phyloP scores from a whole-genome alignment of 2,113 vertebrate species.

The Elanus axillaris region DNA sequence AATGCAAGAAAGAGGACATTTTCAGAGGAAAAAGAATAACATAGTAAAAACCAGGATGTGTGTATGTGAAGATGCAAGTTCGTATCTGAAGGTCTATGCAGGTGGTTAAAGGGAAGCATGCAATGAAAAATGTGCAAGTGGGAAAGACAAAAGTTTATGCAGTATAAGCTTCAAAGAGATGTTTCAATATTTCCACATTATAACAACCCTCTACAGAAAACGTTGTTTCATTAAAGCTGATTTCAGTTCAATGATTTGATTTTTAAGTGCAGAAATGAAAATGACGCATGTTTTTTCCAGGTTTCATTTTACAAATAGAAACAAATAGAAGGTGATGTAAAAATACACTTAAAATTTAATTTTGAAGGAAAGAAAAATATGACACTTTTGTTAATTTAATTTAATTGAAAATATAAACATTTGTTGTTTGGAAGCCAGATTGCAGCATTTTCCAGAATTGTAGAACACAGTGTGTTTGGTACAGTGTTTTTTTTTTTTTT shows the following conservation, averaged over 20 bases:
- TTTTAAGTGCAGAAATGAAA: neutral
- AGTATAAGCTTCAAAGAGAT: neutral
- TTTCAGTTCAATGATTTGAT: neutral
- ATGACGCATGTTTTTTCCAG: neutral
- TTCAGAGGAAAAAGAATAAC: neutral
- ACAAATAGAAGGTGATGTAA: neutral
- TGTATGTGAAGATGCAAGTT: neutral
- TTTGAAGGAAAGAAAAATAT: neutral
- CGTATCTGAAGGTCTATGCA: neutral
- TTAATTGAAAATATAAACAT: neutral
- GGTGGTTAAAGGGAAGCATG: neutral
- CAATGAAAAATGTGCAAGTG: neutral
- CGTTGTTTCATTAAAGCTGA: neutral
- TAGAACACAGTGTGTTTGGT: neutral
- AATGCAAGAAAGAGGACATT: neutral
- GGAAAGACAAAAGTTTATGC: neutral
- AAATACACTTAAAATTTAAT: neutral
- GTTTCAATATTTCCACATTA: neutral
- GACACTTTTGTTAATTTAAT: neutral
- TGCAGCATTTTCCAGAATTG: neutral
- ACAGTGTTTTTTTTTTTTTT: neutral
- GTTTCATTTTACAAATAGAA: neutral
- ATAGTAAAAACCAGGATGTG: neutral
- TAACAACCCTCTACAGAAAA: neutral
- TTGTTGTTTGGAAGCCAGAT: neutral